phyloP scores from a whole-genome alignment of 2,797 vertebrate species.

The Lepus townsendii region DNA sequence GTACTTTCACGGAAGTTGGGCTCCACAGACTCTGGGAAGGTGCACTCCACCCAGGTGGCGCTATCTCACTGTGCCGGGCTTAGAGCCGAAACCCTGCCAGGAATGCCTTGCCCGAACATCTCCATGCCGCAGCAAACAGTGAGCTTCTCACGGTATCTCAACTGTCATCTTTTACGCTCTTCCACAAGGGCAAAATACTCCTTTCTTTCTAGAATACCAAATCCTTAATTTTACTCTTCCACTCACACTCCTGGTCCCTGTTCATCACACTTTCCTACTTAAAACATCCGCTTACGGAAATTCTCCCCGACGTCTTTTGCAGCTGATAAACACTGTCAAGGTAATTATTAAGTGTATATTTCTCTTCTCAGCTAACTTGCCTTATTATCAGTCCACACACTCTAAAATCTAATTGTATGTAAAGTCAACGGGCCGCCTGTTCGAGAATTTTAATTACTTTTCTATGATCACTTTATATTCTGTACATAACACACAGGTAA shows the following conservation, averaged over 20 bases:
- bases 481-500: slow-evolving; percentile 88
- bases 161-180: slow-evolving; percentile 67
- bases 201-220: slow-evolving; percentile 76
- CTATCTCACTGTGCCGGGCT: background rate
- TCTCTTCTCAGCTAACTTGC: slow-evolving; percentile 72
- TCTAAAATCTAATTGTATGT: slow-evolving; percentile 88
- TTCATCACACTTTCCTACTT: slow-evolving; percentile 76
- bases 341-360: slow-evolving; percentile 86
- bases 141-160: slow-evolving; percentile 76
- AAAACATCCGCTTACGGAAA: slow-evolving; percentile 73
- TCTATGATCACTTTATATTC: slow-evolving; percentile 89
- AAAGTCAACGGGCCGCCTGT: slow-evolving; percentile 85
- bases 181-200: slow-evolving; percentile 73
- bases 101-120: slow-evolving; percentile 71
- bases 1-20: background rate
- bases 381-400: slow-evolving; percentile 85
- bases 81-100: background rate
- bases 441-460: slow-evolving; percentile 90
- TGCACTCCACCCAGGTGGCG: too few relatives aligned
- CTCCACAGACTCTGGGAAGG: background rate
- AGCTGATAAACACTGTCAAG: slow-evolving; percentile 82
- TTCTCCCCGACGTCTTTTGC: slow-evolving; percentile 82
- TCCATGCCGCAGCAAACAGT: slow-evolving; percentile 75
- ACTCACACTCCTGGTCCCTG: slow-evolving; percentile 60
- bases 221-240: slow-evolving; percentile 63